Conservation (phyloP, 2,113 vertebrate species). For the Larimichthys polyactis region DNA sequence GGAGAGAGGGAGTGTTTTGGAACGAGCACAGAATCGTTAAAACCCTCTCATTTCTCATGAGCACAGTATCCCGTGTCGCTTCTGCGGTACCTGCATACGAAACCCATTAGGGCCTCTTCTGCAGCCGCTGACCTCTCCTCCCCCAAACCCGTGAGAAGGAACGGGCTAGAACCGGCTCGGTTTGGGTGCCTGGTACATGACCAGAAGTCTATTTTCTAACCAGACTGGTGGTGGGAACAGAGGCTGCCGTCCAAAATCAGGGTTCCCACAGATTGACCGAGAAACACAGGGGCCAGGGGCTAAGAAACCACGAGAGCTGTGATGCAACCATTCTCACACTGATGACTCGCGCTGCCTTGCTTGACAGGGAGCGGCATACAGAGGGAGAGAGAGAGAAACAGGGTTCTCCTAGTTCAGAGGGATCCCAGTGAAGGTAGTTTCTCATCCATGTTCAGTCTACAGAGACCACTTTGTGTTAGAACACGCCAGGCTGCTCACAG, state of each 20-base stretch:
- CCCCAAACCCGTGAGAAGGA: slow-evolving; percentile 75
- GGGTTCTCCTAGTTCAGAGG: slow-evolving; percentile 53
- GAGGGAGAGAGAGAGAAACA: slow-evolving; percentile 31
- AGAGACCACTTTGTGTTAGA: slow-evolving; percentile 66
- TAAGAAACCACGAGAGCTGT: slow-evolving; percentile 79
- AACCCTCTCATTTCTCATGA: slow-evolving; percentile 80
- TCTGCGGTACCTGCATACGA: slow-evolving; percentile 82
- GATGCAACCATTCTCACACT: slow-evolving; percentile 84
- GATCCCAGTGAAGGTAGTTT: slow-evolving; percentile 79
- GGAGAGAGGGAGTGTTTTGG: slow-evolving; percentile 52
- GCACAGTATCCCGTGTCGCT: slow-evolving; percentile 65
- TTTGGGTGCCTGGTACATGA: slow-evolving; percentile 75
- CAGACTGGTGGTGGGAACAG: slow-evolving; percentile 84
- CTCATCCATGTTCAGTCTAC: slow-evolving; percentile 76
- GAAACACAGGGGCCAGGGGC: slow-evolving; percentile 80
- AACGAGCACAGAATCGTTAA: slow-evolving; percentile 67
- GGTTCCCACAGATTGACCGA: slow-evolving; percentile 86
- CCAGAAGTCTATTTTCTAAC: slow-evolving; percentile 84
- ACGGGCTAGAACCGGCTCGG: slow-evolving; percentile 74
- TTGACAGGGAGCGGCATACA: slow-evolving; percentile 36
- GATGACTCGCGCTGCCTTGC: slow-evolving; percentile 51
- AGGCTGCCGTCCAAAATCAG: slow-evolving; percentile 80
- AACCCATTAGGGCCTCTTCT: slow-evolving; percentile 79
- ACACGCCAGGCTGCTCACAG: slow-evolving; percentile 50
- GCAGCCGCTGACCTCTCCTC: slow-evolving; percentile 69